phyloP scores from a whole-genome alignment of 2,888 invertebrate species.

The Pteria penguin region DNA sequence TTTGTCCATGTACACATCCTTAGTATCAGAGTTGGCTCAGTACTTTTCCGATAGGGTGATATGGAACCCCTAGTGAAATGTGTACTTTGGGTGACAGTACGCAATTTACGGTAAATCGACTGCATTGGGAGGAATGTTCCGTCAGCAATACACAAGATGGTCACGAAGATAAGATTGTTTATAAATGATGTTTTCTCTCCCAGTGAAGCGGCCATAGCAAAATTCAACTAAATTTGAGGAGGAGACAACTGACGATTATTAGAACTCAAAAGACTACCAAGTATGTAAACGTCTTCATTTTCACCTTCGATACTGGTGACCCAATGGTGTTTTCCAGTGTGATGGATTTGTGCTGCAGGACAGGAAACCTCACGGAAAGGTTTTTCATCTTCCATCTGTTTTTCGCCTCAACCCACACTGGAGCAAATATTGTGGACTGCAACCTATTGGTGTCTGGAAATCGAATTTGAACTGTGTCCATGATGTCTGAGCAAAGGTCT shows the following conservation, averaged over 20 bases:
- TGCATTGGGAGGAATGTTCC: too few relatives aligned
- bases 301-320: background rate
- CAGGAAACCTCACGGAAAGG: background rate
- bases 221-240: background rate
- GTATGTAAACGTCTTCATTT: background rate
- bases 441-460: slow-evolving; percentile 2
- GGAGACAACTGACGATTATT: too few relatives aligned
- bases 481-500: background rate
- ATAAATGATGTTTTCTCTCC: background rate
- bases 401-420: background rate
- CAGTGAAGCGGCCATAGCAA: background rate
- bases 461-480: background rate
- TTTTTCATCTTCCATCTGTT: background rate
- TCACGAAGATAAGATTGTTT: background rate
- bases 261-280: background rate
- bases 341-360: slow-evolving; percentile 2
- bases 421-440: background rate
- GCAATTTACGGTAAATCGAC: too few relatives aligned
- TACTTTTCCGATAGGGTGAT: too few relatives aligned
- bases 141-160: background rate
- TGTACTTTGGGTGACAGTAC: too few relatives aligned
- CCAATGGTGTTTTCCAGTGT: slow-evolving; percentile 15
- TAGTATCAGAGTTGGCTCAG: too few relatives aligned
- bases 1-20: too few relatives aligned
- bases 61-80: too few relatives aligned